Evolutionary conservation across 2,113 vertebrate genomes (phyloP).

Genomic region (Caretta caretta): DNA sequence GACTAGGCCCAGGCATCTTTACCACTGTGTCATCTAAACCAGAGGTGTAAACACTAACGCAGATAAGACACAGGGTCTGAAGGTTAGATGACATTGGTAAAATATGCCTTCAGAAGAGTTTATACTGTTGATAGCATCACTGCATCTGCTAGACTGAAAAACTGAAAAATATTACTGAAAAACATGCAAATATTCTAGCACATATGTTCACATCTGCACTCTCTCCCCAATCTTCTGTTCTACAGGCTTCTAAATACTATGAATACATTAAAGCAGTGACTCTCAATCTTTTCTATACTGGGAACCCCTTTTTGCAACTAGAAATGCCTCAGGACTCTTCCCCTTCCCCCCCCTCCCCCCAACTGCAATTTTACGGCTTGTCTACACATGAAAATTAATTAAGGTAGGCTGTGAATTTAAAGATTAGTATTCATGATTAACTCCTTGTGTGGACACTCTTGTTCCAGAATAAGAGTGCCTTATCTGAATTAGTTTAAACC

Average conservation of each 20-base stretch:
- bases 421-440: not conserved
- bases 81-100: not conserved
- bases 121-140: not conserved
- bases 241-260: not conserved
- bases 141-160: too few species aligned
- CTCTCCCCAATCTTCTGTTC: rapidly evolving
- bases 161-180: not conserved
- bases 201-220: rapidly evolving
- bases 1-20: not conserved
- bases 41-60: not conserved
- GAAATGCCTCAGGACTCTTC: not conserved
- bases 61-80: not conserved
- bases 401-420: not conserved
- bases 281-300: not conserved
- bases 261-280: not conserved
- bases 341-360: rapidly evolving
- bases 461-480: not conserved
- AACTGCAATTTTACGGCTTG: not conserved
- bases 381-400: not conserved
- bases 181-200: rapidly evolving
- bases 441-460: not conserved
- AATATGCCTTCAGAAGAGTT: not conserved
- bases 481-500: not conserved
- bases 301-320: not conserved
- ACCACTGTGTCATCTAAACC: not conserved